These are phyloP conservation scores for Calypte anna DNA, from an alignment of 2,113 vertebrate species.

Conservation along the genomic window DNA sequence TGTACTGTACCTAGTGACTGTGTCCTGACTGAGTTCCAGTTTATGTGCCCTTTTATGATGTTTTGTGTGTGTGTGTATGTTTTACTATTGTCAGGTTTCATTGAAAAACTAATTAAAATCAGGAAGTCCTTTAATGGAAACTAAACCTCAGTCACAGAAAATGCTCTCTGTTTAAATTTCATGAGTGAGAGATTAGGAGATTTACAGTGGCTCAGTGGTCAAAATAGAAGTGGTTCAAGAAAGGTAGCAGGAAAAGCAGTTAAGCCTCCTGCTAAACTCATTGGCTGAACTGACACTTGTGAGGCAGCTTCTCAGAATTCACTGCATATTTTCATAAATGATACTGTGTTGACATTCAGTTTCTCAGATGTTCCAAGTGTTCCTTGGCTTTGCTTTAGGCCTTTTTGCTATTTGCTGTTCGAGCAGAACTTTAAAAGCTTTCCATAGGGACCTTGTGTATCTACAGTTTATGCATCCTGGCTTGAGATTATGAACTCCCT, in stretches of 20 bases:
- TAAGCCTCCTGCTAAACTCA: conserved; percentile 56
- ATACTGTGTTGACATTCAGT: conserved; percentile 37
- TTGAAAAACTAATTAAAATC: conserved; percentile 5
- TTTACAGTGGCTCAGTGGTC: neutral
- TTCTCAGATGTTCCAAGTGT: conserved; percentile 56
- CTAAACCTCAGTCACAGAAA: neutral
- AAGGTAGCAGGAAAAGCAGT: conserved; percentile 49
- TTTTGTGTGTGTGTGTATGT: neutral
- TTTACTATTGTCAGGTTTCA: neutral
- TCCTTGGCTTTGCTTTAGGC: conserved; percentile 48
- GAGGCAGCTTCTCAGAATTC: conserved; percentile 35
- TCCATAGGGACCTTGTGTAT: neutral
- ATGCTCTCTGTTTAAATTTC: neutral
- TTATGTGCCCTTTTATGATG: neutral
- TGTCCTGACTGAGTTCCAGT: neutral
- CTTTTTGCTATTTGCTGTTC: conserved; percentile 10
- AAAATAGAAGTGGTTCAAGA: conserved; percentile 1
- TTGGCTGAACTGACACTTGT: neutral
- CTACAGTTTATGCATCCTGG: neutral
- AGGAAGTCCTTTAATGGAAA: neutral
- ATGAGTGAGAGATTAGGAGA: neutral
- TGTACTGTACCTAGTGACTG: neutral
- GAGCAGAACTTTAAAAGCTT: neutral
- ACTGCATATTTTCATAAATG: conserved; percentile 37
- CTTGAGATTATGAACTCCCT: neutral